Conservation (phyloP, 1,140 invertebrate species). For the Hylaeus anthracinus region DNA sequence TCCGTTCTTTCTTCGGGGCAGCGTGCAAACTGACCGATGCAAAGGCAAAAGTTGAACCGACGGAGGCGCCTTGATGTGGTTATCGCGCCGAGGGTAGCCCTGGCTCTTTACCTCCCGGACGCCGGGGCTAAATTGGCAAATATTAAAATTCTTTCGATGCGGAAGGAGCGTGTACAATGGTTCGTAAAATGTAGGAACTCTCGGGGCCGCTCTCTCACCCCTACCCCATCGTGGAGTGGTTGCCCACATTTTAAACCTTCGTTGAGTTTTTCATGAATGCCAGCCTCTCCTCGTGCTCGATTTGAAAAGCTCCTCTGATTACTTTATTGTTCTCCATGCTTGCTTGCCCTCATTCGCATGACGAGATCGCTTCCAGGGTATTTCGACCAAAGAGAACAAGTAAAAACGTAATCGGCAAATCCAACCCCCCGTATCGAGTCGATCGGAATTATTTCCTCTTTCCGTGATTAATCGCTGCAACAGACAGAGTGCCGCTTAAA, state of each 20-base stretch:
- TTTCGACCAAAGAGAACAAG: conserved; percentile 1
- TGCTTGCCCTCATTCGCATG: conserved; percentile 48
- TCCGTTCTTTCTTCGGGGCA: conserved; percentile 62
- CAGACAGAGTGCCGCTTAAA: too few relatives aligned
- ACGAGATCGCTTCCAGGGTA: conserved; percentile 3
- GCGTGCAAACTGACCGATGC: conserved; percentile 59
- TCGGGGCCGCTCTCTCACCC: conserved; percentile 55
- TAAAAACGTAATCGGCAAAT: conserved; percentile 9
- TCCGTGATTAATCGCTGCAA: background rate
- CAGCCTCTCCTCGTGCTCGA: conserved; percentile 47
- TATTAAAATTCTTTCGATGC: conserved; percentile 73
- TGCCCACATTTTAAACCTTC: conserved; percentile 65
- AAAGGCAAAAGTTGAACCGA: conserved; percentile 67
- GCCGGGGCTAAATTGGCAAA: conserved; percentile 68
- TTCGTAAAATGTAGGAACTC: conserved; percentile 66
- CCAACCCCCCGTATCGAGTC: background rate
- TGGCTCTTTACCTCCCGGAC: conserved; percentile 65
- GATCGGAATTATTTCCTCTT: conserved; percentile 26
- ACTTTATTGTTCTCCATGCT: conserved; percentile 68
- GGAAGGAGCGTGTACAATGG: conserved; percentile 68
- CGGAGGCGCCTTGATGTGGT: conserved; percentile 68
- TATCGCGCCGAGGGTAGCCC: conserved; percentile 58
- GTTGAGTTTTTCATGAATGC: conserved; percentile 56
- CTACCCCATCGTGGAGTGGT: conserved; percentile 33
- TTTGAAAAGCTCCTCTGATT: conserved; percentile 67